Evolutionary conservation across 1,140 invertebrate species (phyloP).

Genomic region (Aphidius gifuensis): DNA sequence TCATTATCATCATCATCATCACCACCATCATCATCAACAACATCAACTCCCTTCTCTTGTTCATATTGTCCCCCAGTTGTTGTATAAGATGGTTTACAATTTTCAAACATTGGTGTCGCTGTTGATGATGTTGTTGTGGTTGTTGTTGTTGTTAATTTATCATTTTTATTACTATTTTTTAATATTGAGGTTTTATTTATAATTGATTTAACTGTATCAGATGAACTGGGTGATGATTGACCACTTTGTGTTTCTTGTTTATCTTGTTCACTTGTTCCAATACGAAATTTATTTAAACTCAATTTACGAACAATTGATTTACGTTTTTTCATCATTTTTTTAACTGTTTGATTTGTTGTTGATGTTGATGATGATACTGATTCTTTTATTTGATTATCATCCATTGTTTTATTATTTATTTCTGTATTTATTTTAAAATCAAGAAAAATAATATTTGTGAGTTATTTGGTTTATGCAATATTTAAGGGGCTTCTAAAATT

Average conservation of each 20-base stretch:
- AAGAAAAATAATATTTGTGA: conserved; percentile 10
- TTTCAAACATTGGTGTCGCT: conserved; percentile 21
- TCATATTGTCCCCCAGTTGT: conserved; percentile 19
- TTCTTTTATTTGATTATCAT: not conserved
- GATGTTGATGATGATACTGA: conserved; percentile 17
- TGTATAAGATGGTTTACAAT: conserved; percentile 17
- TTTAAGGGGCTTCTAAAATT: conserved; percentile 23
- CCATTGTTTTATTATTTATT: not conserved
- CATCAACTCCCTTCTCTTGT: conserved; percentile 26
- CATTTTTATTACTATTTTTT: conserved; percentile 22
- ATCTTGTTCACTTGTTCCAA: conserved; percentile 40
- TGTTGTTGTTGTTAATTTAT: conserved; percentile 15
- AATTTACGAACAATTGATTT: conserved; percentile 43
- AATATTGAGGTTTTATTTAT: conserved; percentile 9
- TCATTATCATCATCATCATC: conserved; percentile 18
- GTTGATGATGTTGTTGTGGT: conserved; percentile 15
- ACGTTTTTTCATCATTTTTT: conserved; percentile 37
- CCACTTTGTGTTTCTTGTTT: conserved; percentile 43
- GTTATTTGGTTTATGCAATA: not conserved
- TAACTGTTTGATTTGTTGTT: conserved; percentile 19
- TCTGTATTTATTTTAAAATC: conserved; percentile 6
- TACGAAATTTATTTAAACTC: conserved; percentile 45
- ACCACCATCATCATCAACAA: conserved; percentile 13
- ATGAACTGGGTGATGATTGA: conserved; percentile 44
- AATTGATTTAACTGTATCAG: conserved; percentile 34